A percentile compares a stretch with the other conserved stretches of the same genome.
Conservation (phyloP, 2,113 vertebrate genomes). For the Hippocampus abdominalis region DNA sequence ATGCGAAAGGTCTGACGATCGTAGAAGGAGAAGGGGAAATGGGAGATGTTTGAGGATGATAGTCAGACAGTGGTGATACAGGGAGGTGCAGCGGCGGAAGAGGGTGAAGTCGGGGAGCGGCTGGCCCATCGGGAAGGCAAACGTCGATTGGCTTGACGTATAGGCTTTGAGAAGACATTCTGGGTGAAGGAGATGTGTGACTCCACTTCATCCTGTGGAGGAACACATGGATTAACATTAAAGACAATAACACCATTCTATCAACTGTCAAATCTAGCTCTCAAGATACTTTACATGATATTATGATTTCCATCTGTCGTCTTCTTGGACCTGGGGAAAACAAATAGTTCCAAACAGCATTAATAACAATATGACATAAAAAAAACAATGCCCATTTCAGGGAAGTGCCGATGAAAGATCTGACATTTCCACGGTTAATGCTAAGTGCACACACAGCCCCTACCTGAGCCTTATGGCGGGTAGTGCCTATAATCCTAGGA, state of each 20-base stretch:
- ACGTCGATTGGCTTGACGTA: conserved; percentile 86
- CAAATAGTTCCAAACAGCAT: conserved; percentile 58
- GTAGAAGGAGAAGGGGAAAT: conserved; percentile 45
- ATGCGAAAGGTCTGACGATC: conserved; percentile 72
- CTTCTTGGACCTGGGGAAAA: conserved; percentile 59
- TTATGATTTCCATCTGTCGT: conserved; percentile 61
- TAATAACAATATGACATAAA: conserved; percentile 18
- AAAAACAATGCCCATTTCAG: conserved; percentile 1
- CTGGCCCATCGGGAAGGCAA: conserved; percentile 90
- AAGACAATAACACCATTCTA: conserved; percentile 50
- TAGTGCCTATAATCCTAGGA: too few relatives aligned
- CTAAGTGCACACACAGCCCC: not conserved
- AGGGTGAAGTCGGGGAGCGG: conserved; percentile 74
- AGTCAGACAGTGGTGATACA: conserved; percentile 42
- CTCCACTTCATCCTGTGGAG: conserved; percentile 57
- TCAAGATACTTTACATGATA: conserved; percentile 65
- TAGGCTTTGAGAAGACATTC: conserved; percentile 87
- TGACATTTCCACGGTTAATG: not conserved
- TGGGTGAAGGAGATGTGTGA: conserved; percentile 49
- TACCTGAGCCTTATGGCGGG: too few relatives aligned
- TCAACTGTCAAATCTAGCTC: conserved; percentile 25
- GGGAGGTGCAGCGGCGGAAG: conserved; percentile 53
- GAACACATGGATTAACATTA: conserved; percentile 62
- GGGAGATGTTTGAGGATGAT: conserved; percentile 51
- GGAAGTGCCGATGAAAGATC: conserved; percentile 6